Evolutionary conservation across 2,797 vertebrate species (phyloP).

Genomic region (Morelia viridis): DNA sequence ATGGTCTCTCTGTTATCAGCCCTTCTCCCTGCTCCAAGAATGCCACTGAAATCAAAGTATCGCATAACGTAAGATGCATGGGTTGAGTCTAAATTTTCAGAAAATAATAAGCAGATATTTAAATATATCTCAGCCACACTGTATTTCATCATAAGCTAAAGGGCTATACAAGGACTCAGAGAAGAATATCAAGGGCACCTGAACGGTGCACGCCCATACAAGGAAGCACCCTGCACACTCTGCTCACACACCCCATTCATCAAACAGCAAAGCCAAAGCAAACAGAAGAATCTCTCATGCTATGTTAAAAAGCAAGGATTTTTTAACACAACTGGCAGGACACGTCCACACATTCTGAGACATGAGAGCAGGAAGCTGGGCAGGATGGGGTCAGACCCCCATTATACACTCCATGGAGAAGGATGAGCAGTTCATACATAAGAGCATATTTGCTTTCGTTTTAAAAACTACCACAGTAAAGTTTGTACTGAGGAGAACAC

Average conservation of each 20-base stretch:
- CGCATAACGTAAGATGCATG: not conserved
- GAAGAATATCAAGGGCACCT: not conserved
- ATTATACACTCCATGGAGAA: not conserved
- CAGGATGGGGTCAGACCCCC: not conserved
- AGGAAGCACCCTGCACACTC: fast-evolving
- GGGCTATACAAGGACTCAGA: constrained; percentile 9
- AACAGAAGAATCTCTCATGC: constrained; percentile 9
- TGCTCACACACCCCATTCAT: constrained; percentile 4
- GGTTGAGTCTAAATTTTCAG: not conserved
- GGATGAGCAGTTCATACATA: constrained; percentile 3
- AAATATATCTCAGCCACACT: fast-evolving
- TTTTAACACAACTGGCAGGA: constrained; percentile 29
- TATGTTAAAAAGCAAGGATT: constrained; percentile 36
- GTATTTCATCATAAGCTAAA: not conserved
- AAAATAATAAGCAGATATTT: fast-evolving
- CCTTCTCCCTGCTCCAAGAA: not conserved
- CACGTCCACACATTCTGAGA: constrained; percentile 25
- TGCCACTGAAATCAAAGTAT: not conserved
- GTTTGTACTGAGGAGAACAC: not conserved
- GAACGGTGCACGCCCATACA: fast-evolving
- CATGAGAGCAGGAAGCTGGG: not conserved
- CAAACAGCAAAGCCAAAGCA: constrained; percentile 38
- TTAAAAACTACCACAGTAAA: not conserved
- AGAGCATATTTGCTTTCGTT: not conserved
- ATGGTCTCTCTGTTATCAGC: not conserved